Evolutionary conservation across 2,797 vertebrate species (phyloP), one percentile per base, ranked within the genome.

Genomic region (Neosilurus hyrtlii): DNA sequence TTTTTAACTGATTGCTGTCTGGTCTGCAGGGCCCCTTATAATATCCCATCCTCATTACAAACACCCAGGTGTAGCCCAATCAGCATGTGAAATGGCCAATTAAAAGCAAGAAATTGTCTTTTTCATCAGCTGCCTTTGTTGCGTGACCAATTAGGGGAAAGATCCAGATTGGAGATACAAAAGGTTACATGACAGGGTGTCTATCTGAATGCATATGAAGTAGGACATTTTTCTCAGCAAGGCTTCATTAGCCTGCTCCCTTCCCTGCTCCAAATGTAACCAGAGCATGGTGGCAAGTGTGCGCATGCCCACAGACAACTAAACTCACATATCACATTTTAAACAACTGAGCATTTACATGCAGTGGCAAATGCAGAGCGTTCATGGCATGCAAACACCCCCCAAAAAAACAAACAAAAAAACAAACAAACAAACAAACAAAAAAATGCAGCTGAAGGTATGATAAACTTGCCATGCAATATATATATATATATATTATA

Each of bases 81-180:
- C 91, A 93, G 89, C 94, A 95, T 91, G 94, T 91, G 93, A 97
- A 97, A 96, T 95, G 95, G 94, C 95, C 95, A 96, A 97, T 97
- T 98, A 96, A 96, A 96, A 94, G 94, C 92, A 94, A 95, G 95
- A 95, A 93, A 89, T 91, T 94, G 94, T 94, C 89, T 94, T 96
- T 96, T 96, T 95, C 94, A 96, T 97, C 96, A 97, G 95, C 94
- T 95, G 94, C 93, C 92, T 96, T 94, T 93, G 93, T 92, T 91
- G 93, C 92, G 94, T 96, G 95, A 96, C 96, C 95, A 97, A 97
- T 97, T 95, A 95, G 94, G 94, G 95, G 92, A 93, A 93, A 94
- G 92, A 94, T 93, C 91, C 90, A 95, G 95, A 95, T 94, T 95
- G 93, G 93, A 95, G 93, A 95, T 93, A 95, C 94, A 94, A 95